Conservation (phyloP, 2,797 vertebrate genomes). For the Buphagus erythrorhynchus region DNA sequence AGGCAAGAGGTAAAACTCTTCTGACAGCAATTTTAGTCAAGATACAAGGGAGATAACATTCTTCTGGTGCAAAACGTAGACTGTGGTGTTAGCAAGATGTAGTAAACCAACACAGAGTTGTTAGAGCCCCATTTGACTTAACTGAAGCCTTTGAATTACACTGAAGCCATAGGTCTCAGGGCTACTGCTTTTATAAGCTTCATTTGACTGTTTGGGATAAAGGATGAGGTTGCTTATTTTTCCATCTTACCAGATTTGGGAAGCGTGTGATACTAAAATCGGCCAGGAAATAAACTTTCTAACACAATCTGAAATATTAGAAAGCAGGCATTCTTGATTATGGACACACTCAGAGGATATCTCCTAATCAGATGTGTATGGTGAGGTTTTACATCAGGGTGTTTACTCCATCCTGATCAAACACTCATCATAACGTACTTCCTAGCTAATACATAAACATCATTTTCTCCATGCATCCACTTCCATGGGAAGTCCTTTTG, state of each 20-base stretch:
- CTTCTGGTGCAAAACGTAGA: neutral
- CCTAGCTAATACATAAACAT: neutral
- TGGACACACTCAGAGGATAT: neutral
- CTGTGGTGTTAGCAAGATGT: neutral
- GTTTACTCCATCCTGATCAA: neutral
- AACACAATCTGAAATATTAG: neutral
- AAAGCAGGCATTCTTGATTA: neutral
- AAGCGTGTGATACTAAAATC: neutral
- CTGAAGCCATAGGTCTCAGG: neutral
- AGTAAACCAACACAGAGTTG: neutral
- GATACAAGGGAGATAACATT: neutral
- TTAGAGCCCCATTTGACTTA: neutral
- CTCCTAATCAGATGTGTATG: neutral
- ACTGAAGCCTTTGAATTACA: neutral
- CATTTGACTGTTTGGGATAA: neutral
- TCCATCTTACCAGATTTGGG: neutral
- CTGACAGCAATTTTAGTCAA: neutral
- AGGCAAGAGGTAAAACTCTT: neutral
- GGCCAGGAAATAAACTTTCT: neutral
- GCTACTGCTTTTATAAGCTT: neutral
- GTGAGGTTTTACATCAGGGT: neutral
- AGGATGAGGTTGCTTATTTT: neutral
- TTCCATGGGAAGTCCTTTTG: neutral
- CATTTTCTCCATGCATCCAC: accelerated
- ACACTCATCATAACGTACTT: neutral